phyloP scores from a whole-genome alignment of 2,113 vertebrate species.

The Pomatostomus ruficeps region DNA sequence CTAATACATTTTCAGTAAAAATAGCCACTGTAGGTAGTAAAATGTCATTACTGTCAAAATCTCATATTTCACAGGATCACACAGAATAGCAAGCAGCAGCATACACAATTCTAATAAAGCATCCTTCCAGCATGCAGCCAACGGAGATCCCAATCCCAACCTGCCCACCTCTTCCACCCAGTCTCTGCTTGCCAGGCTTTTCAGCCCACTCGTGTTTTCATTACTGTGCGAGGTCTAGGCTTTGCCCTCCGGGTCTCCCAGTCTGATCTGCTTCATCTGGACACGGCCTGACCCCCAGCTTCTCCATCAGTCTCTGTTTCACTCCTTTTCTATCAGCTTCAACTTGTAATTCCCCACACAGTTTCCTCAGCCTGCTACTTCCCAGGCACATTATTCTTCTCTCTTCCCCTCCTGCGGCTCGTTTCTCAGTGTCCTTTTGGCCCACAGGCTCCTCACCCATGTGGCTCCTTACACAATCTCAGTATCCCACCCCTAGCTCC shows the following conservation, averaged over 20 bases:
- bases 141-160: not conserved
- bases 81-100: not conserved
- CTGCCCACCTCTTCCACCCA: not conserved
- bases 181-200: not conserved
- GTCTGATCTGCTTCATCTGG: not conserved
- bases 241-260: not conserved
- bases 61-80: not conserved
- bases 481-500: not conserved
- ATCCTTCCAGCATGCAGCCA: not conserved
- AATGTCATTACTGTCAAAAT: not conserved
- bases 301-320: not conserved
- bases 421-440: not conserved
- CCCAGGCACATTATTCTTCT: not conserved
- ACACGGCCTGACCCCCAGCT: not conserved
- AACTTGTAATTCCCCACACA: not conserved
- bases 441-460: not conserved
- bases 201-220: not conserved
- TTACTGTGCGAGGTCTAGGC: not conserved
- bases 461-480: not conserved
- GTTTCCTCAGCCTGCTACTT: not conserved
- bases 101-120: not conserved
- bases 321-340: not conserved
- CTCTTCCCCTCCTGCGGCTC: not conserved
- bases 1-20: not conserved
- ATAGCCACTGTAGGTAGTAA: not conserved